A percentile compares a stretch with the other conserved stretches of the same genome.
phyloP scores from a whole-genome alignment of 2,797 vertebrate genomes.

The Eremophila alpestris region DNA sequence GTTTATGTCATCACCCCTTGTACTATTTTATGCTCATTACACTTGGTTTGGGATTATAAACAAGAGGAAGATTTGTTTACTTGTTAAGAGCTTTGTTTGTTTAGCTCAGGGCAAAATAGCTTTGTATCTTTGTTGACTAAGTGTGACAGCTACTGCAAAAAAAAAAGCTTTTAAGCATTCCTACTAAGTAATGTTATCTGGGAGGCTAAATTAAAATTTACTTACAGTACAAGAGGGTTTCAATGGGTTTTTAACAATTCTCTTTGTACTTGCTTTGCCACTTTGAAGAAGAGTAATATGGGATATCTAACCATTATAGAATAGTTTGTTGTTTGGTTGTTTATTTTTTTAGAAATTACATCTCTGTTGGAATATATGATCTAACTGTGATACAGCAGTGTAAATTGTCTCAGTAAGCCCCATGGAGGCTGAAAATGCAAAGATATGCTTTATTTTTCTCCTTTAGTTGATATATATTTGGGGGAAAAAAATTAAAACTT shows the following conservation, averaged over 20 bases:
- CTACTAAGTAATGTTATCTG: background rate
- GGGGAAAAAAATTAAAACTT: background rate
- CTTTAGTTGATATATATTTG: background rate
- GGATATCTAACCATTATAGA: background rate
- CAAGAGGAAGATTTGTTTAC: background rate
- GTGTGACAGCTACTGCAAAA: background rate
- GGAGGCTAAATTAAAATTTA: background rate
- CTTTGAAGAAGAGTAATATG: background rate
- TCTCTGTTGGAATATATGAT: background rate
- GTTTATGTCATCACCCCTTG: background rate
- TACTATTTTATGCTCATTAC: background rate
- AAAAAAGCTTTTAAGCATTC: background rate
- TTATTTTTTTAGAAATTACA: background rate
- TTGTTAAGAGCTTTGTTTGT: background rate
- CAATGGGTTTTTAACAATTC: background rate
- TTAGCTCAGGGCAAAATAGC: background rate
- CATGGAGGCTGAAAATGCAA: background rate
- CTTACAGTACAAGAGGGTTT: background rate
- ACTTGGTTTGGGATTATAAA: background rate
- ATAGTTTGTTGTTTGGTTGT: rapidly evolving
- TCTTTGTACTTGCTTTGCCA: background rate
- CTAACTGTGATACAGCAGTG: background rate
- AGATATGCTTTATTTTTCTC: background rate
- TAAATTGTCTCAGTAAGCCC: background rate
- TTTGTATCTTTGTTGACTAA: background rate